These are phyloP conservation scores for Callaeas wilsoni DNA, from an alignment of 2,113 vertebrate species.

Conservation along the genomic window DNA sequence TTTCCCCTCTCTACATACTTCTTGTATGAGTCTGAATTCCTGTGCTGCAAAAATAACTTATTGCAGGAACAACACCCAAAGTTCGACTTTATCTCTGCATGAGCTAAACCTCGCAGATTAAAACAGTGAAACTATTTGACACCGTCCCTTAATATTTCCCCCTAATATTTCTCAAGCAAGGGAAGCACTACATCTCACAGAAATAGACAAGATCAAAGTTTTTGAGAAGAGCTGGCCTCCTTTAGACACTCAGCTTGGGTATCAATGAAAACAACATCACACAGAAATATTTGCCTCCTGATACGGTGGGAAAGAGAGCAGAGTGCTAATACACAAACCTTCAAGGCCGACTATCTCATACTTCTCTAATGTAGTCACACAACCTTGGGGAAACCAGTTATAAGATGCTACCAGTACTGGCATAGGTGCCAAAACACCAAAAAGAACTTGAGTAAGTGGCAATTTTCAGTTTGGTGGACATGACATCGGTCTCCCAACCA, in stretches of 20 bases:
- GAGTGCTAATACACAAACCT: neutral
- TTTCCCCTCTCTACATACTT: neutral
- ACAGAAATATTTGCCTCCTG: neutral
- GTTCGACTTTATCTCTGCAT: neutral
- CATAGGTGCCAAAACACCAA: neutral
- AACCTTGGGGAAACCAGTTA: neutral
- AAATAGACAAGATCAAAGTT: neutral
- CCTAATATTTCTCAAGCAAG: neutral
- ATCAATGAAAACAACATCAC: neutral
- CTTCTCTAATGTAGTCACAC: neutral
- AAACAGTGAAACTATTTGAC: neutral
- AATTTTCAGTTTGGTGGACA: neutral
- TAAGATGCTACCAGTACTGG: neutral
- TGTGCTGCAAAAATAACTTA: neutral
- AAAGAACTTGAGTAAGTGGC: neutral
- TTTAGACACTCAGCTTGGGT: neutral
- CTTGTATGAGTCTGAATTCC: neutral
- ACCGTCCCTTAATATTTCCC: neutral
- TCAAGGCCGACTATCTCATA: rapidly evolving
- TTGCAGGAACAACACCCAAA: neutral
- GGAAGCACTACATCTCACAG: neutral
- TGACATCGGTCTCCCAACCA: neutral
- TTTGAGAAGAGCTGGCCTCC: neutral
- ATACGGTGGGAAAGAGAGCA: neutral
- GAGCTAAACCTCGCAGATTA: rapidly evolving